phyloP scores from a whole-genome alignment of 2,888 invertebrate genomes.

The Clusia tigrina region DNA sequence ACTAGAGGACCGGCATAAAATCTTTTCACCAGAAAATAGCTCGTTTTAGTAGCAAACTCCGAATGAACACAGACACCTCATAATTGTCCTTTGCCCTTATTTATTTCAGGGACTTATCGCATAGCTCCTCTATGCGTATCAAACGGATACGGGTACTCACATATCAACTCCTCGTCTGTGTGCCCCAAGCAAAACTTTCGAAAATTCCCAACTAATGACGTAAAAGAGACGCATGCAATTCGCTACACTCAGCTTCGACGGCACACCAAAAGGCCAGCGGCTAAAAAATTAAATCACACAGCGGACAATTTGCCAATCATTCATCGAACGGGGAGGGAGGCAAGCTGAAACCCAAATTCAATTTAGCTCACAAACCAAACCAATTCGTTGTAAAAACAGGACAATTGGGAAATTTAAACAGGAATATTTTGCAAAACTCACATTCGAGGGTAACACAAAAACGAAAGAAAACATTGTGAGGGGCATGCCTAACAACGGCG shows the following conservation, averaged over 20 bases:
- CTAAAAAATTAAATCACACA: conserved; percentile 10
- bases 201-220: not conserved
- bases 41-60: too few species aligned
- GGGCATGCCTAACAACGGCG: conserved; percentile 10
- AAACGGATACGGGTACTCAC: too few species aligned
- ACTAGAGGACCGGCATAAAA: too few species aligned
- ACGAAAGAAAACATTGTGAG: conserved; percentile 9
- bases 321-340: not conserved
- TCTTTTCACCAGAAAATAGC: too few species aligned
- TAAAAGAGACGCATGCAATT: not conserved
- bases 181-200: too few species aligned
- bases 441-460: not conserved
- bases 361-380: not conserved
- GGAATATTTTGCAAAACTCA: conserved; percentile 40
- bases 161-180: too few species aligned
- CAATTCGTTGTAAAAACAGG: not conserved
- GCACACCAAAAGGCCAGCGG: not conserved
- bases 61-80: not conserved
- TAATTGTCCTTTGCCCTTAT: not conserved
- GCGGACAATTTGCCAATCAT: conserved; percentile 5
- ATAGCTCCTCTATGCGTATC: too few species aligned
- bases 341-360: not conserved
- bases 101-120: too few species aligned
- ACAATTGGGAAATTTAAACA: conserved; percentile 24
- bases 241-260: conserved; percentile 1